A percentile compares a stretch with the other conserved stretches of the same genome.
phyloP scores from a whole-genome alignment of 1,140 invertebrate species.

The Zaprionus africanus region DNA sequence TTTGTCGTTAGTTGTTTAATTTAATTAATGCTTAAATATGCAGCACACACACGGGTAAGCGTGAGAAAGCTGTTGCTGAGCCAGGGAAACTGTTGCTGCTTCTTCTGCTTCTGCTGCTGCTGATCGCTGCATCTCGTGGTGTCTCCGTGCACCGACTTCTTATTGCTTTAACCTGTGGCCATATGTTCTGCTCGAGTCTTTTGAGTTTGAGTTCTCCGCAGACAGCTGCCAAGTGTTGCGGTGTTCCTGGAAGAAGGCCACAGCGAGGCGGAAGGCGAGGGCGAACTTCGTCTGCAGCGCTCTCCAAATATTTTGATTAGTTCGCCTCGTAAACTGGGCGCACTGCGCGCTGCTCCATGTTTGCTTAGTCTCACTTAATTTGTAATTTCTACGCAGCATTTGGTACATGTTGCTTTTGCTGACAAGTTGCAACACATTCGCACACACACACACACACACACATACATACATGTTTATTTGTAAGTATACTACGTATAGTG shows the following conservation, averaged over 20 bases:
- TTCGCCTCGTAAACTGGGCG: slow-evolving; percentile 67
- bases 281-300: slow-evolving; percentile 50
- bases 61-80: slow-evolving; percentile 44
- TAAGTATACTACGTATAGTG: neutral
- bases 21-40: slow-evolving; percentile 76
- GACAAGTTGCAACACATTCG: slow-evolving; percentile 46
- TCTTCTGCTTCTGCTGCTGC: neutral
- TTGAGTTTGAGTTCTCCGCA: slow-evolving; percentile 37
- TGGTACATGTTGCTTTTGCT: slow-evolving; percentile 75
- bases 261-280: neutral
- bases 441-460: slow-evolving; percentile 14
- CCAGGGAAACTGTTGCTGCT: neutral
- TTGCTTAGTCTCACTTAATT: slow-evolving; percentile 64
- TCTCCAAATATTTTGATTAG: slow-evolving; percentile 76
- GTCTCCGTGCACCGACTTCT: neutral
- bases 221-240: slow-evolving; percentile 47
- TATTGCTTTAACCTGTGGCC: slow-evolving; percentile 54
- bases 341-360: slow-evolving; percentile 31
- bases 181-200: slow-evolving; percentile 45
- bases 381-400: slow-evolving; percentile 62
- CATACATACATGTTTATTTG: neutral
- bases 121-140: neutral
- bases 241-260: neutral
- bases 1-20: slow-evolving; percentile 78
- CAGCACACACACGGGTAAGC: slow-evolving; percentile 42